These are phyloP conservation scores for Ectobius pallidus DNA, from an alignment of 2,888 invertebrate genomes.

Conservation along the genomic window DNA sequence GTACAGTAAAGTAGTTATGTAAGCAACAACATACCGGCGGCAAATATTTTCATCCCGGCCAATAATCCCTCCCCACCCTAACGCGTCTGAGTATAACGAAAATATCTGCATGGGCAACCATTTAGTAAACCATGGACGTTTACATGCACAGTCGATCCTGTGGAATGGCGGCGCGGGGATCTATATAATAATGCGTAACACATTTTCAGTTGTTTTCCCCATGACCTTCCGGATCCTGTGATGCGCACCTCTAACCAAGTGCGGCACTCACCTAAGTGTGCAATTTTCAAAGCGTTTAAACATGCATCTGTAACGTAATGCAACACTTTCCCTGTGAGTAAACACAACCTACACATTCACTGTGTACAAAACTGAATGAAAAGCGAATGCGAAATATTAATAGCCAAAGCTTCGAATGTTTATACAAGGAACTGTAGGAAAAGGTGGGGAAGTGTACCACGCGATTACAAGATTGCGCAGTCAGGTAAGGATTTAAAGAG, in stretches of 20 bases:
- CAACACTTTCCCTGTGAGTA: too few species aligned
- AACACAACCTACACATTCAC: too few species aligned
- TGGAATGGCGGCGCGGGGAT: not conserved
- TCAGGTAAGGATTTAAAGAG: too few species aligned
- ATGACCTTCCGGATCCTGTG: conserved; percentile 6
- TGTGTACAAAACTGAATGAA: too few species aligned
- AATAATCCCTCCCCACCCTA: not conserved
- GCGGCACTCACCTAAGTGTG: conserved; percentile 8
- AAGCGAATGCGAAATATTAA: too few species aligned
- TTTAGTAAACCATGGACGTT: conserved; percentile 12
- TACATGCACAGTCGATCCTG: conserved; percentile 10
- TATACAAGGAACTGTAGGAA: too few species aligned
- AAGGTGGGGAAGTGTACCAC: too few species aligned
- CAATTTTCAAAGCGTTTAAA: not conserved
- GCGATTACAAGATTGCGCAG: too few species aligned
- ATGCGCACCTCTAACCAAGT: conserved; percentile 26
- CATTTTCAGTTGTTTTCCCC: conserved; percentile 3
- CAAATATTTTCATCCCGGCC: not conserved
- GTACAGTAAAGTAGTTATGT: not conserved
- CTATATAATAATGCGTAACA: not conserved
- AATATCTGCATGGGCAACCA: conserved; percentile 26
- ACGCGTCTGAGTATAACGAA: conserved; percentile 21
- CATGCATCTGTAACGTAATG: not conserved
- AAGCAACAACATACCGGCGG: not conserved
- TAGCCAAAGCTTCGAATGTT: too few species aligned